These are phyloP conservation scores for Furnarius figulus DNA, from an alignment of 2,113 vertebrate species.

Conservation along the genomic window DNA sequence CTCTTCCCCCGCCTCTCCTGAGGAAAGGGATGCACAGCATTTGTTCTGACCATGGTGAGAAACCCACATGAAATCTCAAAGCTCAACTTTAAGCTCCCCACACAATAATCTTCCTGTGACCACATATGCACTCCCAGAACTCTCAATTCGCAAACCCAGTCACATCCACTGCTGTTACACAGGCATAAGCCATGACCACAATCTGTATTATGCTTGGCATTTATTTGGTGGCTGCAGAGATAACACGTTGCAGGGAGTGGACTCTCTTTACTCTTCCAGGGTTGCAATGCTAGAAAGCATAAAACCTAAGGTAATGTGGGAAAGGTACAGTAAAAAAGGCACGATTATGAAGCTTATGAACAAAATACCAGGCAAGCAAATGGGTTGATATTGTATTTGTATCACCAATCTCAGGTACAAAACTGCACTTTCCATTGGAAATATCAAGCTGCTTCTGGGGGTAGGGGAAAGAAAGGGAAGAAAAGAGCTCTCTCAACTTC, in stretches of 20 bases:
- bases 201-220: background rate
- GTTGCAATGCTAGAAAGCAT: background rate
- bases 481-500: background rate
- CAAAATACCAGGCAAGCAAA: background rate
- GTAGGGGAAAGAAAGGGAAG: background rate
- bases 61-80: rapidly evolving
- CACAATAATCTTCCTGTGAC: background rate
- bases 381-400: background rate
- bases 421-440: background rate
- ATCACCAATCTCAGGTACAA: background rate
- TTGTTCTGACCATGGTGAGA: background rate
- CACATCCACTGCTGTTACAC: background rate
- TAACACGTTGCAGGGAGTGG: rapidly evolving
- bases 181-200: rapidly evolving
- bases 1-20: rapidly evolving
- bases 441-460: background rate
- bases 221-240: background rate
- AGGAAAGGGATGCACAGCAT: background rate
- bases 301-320: background rate
- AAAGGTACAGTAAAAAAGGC: background rate
- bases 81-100: rapidly evolving
- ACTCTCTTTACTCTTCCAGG: background rate
- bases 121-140: background rate
- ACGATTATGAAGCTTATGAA: background rate
- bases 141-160: background rate